These are phyloP conservation scores for Drosophila nigricruria DNA, from an alignment of 2,888 invertebrate species.

Conservation along the genomic window DNA sequence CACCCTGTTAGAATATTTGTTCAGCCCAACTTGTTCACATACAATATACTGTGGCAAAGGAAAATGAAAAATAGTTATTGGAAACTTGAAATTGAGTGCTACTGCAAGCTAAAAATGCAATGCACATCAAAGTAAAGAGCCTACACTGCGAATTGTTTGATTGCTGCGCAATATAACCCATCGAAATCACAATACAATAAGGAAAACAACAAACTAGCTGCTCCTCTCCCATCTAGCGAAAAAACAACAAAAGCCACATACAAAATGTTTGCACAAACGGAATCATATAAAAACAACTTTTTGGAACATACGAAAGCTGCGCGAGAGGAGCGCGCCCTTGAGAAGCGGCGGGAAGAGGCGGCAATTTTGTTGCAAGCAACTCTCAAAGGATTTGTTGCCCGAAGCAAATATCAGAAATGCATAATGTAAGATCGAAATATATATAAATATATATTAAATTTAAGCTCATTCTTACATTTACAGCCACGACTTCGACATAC, in stretches of 20 bases:
- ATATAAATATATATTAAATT: not conserved
- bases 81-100: slow-evolving; percentile 55
- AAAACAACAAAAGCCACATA: slow-evolving; percentile 32
- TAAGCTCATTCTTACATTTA: slow-evolving; percentile 46
- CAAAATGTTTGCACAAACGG: slow-evolving; percentile 88
- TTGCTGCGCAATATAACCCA: slow-evolving; percentile 45
- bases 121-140: slow-evolving; percentile 37
- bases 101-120: slow-evolving; percentile 31
- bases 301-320: slow-evolving; percentile 96
- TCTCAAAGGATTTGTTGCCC: slow-evolving; percentile 91
- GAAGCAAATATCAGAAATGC: slow-evolving; percentile 87
- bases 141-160: slow-evolving; percentile 32
- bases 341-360: slow-evolving; percentile 92
- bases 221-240: slow-evolving; percentile 33
- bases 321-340: slow-evolving; percentile 94
- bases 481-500: slow-evolving; percentile 91
- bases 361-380: slow-evolving; percentile 91
- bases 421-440: slow-evolving; percentile 89
- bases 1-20: slow-evolving; percentile 19
- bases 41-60: slow-evolving; percentile 22
- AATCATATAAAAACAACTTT: slow-evolving; percentile 89
- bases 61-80: slow-evolving; percentile 69
- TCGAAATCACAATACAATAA: slow-evolving; percentile 32
- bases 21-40: slow-evolving; percentile 30
- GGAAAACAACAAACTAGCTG: slow-evolving; percentile 21